phyloP scores from a whole-genome alignment of 2,797 vertebrate species.

The Cercopithecus petaurista region DNA sequence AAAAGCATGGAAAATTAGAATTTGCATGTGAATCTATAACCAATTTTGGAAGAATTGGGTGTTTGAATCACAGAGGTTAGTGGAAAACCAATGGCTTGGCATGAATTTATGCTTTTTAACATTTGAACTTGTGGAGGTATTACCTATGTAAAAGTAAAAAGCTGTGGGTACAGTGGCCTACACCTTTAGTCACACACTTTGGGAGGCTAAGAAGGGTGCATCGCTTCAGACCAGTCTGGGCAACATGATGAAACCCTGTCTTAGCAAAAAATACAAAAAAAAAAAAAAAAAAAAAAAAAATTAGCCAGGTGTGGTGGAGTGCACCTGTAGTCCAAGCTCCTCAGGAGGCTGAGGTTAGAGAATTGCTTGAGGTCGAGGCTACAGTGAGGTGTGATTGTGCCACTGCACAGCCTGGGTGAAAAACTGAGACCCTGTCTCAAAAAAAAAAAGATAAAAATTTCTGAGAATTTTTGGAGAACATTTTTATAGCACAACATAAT shows the following conservation, averaged over 20 bases:
- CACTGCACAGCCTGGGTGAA: background rate
- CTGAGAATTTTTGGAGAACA: background rate
- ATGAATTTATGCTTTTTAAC: background rate
- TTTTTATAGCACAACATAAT: background rate
- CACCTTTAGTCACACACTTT: background rate
- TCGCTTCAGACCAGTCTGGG: background rate
- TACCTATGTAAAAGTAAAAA: background rate
- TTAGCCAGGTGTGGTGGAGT: background rate
- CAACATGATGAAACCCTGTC: background rate
- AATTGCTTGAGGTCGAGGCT: background rate
- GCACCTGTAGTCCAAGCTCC: background rate
- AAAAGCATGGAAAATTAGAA: background rate
- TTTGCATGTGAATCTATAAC: background rate
- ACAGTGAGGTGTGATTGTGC: background rate
- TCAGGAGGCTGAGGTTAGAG: background rate
- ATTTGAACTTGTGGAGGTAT: background rate
- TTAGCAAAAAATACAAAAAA: too few relatives aligned
- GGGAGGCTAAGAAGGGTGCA: background rate
- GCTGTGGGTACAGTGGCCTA: background rate
- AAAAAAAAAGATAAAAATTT: background rate
- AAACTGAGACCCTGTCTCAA: background rate
- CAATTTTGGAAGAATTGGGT: background rate
- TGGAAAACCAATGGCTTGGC: background rate
- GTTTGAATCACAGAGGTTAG: background rate
- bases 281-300: background rate